Percentiles rank a stretch among this genome's conserved stretches.
These are phyloP conservation scores for Salvelinus alpinus DNA, from an alignment of 2,113 vertebrate genomes.

Conservation along the genomic window DNA sequence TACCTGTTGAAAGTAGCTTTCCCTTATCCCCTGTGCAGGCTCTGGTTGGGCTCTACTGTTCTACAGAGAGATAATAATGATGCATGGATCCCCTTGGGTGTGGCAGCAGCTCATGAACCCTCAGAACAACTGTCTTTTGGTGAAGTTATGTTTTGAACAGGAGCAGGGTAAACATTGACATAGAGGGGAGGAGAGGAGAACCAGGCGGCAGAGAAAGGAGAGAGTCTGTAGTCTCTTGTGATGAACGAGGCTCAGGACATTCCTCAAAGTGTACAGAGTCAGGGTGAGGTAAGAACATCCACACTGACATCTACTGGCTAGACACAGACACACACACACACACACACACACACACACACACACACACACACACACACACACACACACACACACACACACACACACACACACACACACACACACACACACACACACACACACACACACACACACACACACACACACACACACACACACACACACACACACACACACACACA, in stretches of 20 bases:
- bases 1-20: background rate
- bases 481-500: constrained; percentile 7
- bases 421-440: constrained; percentile 7
- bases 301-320: background rate
- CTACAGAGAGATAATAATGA: background rate
- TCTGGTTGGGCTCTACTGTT: background rate
- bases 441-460: constrained; percentile 7
- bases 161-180: background rate
- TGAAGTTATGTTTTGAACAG: background rate
- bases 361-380: background rate
- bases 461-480: constrained; percentile 4
- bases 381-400: constrained; percentile 9
- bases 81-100: background rate
- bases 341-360: constrained; percentile 2
- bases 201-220: background rate
- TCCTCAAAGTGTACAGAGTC: background rate
- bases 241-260: background rate
- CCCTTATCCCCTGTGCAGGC: background rate
- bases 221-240: background rate
- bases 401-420: constrained; percentile 4
- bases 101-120: background rate
- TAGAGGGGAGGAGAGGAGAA: background rate
- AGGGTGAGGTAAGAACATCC: background rate
- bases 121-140: background rate
- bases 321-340: constrained; percentile 1